These are phyloP conservation scores for Lepidostoma basale DNA, from an alignment of 1,140 invertebrate genomes.

Conservation along the genomic window DNA sequence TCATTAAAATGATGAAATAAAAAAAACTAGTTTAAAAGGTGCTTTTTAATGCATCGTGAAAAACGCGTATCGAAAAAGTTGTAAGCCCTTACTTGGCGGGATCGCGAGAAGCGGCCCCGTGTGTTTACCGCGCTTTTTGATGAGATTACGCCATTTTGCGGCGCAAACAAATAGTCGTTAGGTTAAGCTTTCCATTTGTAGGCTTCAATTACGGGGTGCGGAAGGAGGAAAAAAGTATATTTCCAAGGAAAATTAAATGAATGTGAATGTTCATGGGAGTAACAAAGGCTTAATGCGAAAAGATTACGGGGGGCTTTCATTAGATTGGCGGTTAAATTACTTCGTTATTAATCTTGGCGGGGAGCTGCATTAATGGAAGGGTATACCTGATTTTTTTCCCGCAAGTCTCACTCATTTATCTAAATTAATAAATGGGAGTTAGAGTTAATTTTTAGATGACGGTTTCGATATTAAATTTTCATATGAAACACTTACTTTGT, in stretches of 20 bases:
- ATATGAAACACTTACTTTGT: too few relatives aligned
- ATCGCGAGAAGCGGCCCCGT: constrained; percentile 5
- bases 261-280: background rate
- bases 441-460: too few relatives aligned
- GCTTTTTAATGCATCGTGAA: too few relatives aligned
- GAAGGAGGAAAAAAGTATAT: constrained; percentile 15
- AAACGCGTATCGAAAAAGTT: too few relatives aligned
- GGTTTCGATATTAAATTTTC: too few relatives aligned
- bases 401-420: too few relatives aligned
- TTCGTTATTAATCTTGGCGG: background rate
- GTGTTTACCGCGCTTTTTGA: constrained; percentile 32
- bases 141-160: constrained; percentile 31
- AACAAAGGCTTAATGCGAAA: constrained; percentile 5
- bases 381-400: too few relatives aligned
- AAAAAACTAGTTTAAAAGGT: too few relatives aligned
- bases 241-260: constrained; percentile 28
- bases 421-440: too few relatives aligned
- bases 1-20: too few relatives aligned
- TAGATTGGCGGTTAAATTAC: constrained; percentile 9
- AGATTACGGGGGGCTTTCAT: constrained; percentile 22
- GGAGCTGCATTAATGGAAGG: too few relatives aligned
- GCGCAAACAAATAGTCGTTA: constrained; percentile 37
- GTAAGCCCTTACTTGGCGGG: constrained; percentile 11
- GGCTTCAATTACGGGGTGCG: constrained; percentile 41
- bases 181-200: constrained; percentile 41